A percentile compares a stretch with the other conserved stretches of the same genome.
Conservation (phyloP, 2,888 invertebrate genomes). For the Leptogaster cylindrica region DNA sequence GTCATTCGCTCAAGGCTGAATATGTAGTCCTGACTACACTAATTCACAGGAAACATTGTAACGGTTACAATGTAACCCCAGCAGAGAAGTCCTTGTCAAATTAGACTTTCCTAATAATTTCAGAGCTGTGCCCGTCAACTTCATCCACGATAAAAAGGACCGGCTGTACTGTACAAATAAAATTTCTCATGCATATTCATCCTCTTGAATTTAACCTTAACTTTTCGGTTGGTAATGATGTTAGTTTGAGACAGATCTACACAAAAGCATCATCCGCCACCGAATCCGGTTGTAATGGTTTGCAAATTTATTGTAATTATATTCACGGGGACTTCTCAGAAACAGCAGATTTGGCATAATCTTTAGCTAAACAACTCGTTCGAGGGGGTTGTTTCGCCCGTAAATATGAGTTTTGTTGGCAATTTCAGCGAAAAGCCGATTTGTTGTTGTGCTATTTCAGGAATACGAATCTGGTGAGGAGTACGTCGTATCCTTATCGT, state of each 20-base stretch:
- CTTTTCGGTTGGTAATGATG: conserved; percentile 24
- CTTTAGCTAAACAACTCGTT: conserved; percentile 13
- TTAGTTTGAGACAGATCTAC: background rate
- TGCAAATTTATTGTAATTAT: conserved; percentile 34
- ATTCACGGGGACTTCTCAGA: conserved; percentile 24
- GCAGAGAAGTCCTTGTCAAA: conserved; percentile 10
- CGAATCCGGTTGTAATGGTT: background rate
- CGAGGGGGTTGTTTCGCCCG: background rate
- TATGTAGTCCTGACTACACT: background rate
- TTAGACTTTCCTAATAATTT: conserved; percentile 21
- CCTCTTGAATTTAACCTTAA: conserved; percentile 12
- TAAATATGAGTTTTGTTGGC: too few species aligned
- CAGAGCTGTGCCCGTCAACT: background rate
- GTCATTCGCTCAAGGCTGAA: too few species aligned
- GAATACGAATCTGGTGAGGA: conserved; percentile 4
- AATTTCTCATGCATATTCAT: conserved; percentile 28
- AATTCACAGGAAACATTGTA: background rate
- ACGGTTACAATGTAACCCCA: background rate
- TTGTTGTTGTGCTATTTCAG: conserved; percentile 4
- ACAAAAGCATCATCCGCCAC: background rate
- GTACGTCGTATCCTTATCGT: conserved; percentile 8
- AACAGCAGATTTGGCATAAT: conserved; percentile 20
- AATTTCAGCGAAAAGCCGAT: conserved; percentile 10
- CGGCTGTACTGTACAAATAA: too few species aligned
- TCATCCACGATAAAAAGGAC: too few species aligned